A percentile compares a stretch with the other conserved stretches of the same genome.
phyloP scores from a whole-genome alignment of 2,113 vertebrate genomes.

The Hystrix cristata region DNA sequence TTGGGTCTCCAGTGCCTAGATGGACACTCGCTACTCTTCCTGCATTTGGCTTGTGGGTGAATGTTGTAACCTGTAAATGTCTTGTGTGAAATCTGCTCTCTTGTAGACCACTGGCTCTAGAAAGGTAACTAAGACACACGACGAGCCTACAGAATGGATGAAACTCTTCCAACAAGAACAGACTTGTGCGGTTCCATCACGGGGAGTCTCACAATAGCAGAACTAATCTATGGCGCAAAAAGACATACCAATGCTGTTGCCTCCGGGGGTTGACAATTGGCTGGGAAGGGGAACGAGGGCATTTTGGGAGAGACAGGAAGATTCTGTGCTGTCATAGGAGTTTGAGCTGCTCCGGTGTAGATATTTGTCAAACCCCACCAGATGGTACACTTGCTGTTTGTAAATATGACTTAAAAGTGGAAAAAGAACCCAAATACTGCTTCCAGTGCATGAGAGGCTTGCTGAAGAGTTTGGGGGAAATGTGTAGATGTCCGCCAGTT shows the following conservation, averaged over 20 bases:
- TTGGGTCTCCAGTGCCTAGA: too few relatives aligned
- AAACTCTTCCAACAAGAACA: fast-evolving
- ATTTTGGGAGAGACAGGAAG: background rate
- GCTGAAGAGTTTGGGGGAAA: too few relatives aligned
- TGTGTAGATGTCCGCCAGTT: too few relatives aligned
- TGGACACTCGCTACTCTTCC: too few relatives aligned
- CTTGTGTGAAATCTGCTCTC: too few relatives aligned
- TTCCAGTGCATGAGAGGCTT: background rate
- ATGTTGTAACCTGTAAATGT: too few relatives aligned
- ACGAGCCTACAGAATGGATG: fast-evolving
- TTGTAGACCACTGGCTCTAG: too few relatives aligned
- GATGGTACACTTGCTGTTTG: background rate
- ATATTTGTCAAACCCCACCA: background rate
- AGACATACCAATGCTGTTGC: background rate
- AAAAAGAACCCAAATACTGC: background rate
- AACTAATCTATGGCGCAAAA: background rate
- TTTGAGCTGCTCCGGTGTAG: background rate
- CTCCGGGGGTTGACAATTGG: background rate
- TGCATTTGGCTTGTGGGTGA: too few relatives aligned
- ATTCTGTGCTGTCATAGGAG: too few relatives aligned
- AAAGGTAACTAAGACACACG: too few relatives aligned
- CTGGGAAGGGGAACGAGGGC: background rate
- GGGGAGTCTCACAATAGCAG: background rate
- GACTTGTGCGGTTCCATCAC: fast-evolving
- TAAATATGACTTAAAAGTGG: background rate